Evolutionary conservation across 2,797 vertebrate species (phyloP).

Genomic region (Rhodeus uyekii): DNA sequence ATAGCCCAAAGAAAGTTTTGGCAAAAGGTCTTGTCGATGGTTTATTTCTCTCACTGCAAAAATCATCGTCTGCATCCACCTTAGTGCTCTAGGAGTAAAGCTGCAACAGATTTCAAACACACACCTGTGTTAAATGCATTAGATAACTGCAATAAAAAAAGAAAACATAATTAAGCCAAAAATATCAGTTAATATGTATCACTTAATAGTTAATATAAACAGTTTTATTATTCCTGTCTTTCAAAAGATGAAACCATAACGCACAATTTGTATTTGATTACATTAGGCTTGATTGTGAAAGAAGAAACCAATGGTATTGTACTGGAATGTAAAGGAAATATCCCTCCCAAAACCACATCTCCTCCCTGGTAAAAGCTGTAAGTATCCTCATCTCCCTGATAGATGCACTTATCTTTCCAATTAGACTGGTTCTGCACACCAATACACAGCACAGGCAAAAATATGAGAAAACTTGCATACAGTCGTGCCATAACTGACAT

Average conservation of each 20-base stretch:
- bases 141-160: not conserved
- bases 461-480: constrained; percentile 28
- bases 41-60: constrained; percentile 75
- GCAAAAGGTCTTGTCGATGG: constrained; percentile 65
- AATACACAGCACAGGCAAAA: constrained; percentile 39
- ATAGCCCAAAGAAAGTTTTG: constrained; percentile 69
- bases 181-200: too few species aligned
- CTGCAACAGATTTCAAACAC: constrained; percentile 53
- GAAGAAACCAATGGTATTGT: constrained; percentile 56
- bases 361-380: constrained; percentile 67
- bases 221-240: not conserved
- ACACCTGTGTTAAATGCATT: not conserved
- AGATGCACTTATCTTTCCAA: constrained; percentile 59
- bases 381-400: constrained; percentile 66
- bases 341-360: constrained; percentile 73
- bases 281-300: constrained; percentile 65
- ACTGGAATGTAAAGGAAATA: constrained; percentile 74
- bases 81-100: constrained; percentile 70
- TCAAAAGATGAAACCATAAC: constrained; percentile 38
- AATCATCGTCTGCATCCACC: constrained; percentile 75
- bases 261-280: constrained; percentile 68
- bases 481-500: constrained; percentile 52
- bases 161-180: too few species aligned
- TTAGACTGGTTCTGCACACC: constrained; percentile 26
- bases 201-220: too few species aligned